Evolutionary conservation across 1,140 invertebrate species (phyloP).

Genomic region (Drosophila murphyi): DNA sequence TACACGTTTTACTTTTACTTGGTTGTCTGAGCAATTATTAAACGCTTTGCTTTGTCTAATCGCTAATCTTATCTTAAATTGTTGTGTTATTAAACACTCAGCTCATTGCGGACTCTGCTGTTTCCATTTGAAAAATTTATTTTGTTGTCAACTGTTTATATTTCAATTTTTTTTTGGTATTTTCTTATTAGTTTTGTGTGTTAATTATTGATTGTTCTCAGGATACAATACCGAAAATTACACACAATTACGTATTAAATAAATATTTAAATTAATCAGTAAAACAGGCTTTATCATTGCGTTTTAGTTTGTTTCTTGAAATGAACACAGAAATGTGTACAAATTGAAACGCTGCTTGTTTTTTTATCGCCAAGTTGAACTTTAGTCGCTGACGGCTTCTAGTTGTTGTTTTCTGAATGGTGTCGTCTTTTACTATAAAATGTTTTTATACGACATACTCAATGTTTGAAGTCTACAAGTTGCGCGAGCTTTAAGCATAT

Average conservation of each 20-base stretch:
- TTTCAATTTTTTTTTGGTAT: slow-evolving; percentile 24
- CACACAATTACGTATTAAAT: neutral
- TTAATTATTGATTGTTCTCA: no score
- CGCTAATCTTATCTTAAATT: slow-evolving; percentile 62
- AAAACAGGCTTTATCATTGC: slow-evolving; percentile 15
- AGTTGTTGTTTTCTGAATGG: slow-evolving; percentile 27
- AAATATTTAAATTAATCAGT: slow-evolving; percentile 1
- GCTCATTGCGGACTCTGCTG: slow-evolving; percentile 12
- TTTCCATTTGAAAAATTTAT: slow-evolving; percentile 25
- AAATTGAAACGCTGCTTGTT: slow-evolving; percentile 35
- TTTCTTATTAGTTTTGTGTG: neutral
- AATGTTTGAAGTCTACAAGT: slow-evolving; percentile 21
- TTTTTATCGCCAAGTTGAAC: slow-evolving; percentile 73
- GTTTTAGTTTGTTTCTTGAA: slow-evolving; percentile 21
- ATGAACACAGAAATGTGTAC: slow-evolving; percentile 21
- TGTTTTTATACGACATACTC: slow-evolving; percentile 19
- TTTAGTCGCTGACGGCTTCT: slow-evolving; percentile 52
- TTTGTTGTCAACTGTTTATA: slow-evolving; percentile 33
- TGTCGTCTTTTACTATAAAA: slow-evolving; percentile 11
- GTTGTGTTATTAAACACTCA: slow-evolving; percentile 18
- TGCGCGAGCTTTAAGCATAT: slow-evolving; percentile 20
- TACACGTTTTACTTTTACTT: slow-evolving; percentile 33
- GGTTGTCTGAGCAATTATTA: slow-evolving; percentile 6
- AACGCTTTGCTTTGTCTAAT: slow-evolving; percentile 31
- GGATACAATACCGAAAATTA: neutral